Evolutionary conservation across 2,888 invertebrate species (phyloP).

Genomic region (Dorcus hopei): DNA sequence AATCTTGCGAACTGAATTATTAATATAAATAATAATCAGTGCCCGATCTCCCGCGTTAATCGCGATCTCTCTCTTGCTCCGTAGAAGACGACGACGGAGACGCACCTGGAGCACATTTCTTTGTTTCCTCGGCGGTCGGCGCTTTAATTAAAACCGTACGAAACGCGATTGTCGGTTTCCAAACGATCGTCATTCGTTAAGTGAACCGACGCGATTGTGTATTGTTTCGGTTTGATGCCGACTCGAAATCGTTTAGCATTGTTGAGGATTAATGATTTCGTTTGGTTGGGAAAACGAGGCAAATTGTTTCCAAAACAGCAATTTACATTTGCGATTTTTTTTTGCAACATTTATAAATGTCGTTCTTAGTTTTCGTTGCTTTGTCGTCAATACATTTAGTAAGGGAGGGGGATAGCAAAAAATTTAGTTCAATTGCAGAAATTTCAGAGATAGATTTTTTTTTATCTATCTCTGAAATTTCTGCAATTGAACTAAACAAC

Average conservation of each 20-base stretch:
- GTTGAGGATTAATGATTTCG: slow-evolving; percentile 7
- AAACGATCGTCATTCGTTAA: slow-evolving; percentile 38
- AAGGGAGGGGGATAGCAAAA: no score
- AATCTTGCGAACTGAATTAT: slow-evolving; percentile 31
- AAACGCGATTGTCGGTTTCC: slow-evolving; percentile 31
- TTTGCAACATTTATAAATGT: slow-evolving; percentile 1
- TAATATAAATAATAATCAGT: slow-evolving; percentile 32
- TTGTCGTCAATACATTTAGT: no score
- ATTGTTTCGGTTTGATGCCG: slow-evolving; percentile 39
- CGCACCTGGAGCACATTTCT: slow-evolving; percentile 3
- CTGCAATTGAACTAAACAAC: no score
- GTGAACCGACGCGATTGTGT: slow-evolving; percentile 36
- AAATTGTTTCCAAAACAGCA: neutral
- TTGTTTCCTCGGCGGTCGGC: slow-evolving; percentile 24
- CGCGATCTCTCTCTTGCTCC: neutral
- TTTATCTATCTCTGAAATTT: no score
- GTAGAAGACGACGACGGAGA: neutral
- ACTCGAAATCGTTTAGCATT: slow-evolving; percentile 18
- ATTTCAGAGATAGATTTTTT: no score
- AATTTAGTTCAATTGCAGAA: no score
- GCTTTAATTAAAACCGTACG: slow-evolving; percentile 40
- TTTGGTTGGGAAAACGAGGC: neutral
- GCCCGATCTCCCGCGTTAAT: slow-evolving; percentile 17
- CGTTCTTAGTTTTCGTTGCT: no score
- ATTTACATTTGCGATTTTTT: neutral